Percentiles rank a stretch among this genome's conserved stretches.
phyloP scores from a whole-genome alignment of 2,797 vertebrate genomes.

The Brachymystax lenok region DNA sequence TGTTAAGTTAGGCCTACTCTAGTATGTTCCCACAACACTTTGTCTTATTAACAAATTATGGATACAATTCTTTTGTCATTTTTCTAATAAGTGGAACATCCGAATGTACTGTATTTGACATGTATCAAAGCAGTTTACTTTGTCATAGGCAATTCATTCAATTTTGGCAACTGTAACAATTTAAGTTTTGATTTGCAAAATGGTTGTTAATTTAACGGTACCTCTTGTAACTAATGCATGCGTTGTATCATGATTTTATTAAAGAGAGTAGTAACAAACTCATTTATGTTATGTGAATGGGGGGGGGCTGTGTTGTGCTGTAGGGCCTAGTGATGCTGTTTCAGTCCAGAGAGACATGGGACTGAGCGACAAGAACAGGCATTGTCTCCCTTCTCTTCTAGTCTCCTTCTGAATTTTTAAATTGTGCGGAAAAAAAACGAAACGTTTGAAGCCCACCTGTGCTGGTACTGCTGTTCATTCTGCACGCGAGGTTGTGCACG shows the following conservation, averaged over 20 bases:
- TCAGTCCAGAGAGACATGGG: neutral
- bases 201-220: neutral
- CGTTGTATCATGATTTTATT: neutral
- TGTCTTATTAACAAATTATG: constrained; percentile 37
- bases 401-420: neutral
- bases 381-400: neutral
- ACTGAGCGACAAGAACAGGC: neutral
- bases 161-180: neutral
- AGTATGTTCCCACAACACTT: constrained; percentile 10
- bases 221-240: neutral
- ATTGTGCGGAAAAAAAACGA: constrained; percentile 6
- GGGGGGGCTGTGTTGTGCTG: neutral
- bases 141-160: neutral
- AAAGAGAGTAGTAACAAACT: no score
- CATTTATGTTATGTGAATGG: neutral
- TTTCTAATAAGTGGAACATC: constrained; percentile 44
- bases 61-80: constrained; percentile 25
- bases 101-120: constrained; percentile 44
- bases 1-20: neutral
- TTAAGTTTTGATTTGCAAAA: neutral
- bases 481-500: constrained; percentile 44
- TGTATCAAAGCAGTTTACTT: constrained; percentile 21
- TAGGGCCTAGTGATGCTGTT: neutral
- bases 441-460: neutral
- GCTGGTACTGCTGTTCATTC: constrained; percentile 15